Evolutionary conservation across 2,888 invertebrate genomes (phyloP), one percentile per base, ranked within the genome.

Genomic region (Dyspetes luteomarginatus): DNA sequence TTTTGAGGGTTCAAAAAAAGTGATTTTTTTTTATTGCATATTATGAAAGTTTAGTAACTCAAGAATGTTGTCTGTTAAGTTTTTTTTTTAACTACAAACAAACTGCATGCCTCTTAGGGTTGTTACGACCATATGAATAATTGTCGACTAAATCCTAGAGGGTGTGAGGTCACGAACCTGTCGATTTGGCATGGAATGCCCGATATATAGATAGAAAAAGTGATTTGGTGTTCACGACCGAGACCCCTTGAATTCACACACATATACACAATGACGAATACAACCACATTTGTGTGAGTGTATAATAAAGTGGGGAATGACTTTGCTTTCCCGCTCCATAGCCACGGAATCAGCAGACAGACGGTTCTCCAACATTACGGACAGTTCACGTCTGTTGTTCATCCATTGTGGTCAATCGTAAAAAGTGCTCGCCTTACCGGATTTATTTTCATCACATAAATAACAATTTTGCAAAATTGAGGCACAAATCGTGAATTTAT

Each of bases 281-380:
- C 15, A 48, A 15, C n/a, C 15, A 19, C 15, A 17, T 17, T 17
- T 4, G 19, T 5, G 4, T 17, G 17, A 48, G 48, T 48, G 5
- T 15, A 36, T 36, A 48, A 15, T 17, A 17, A 15, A 74, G 82
- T 75, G 73, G 78, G 73, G 84, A 55, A 58, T 52, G 19, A 48
- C 43, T 82, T 60, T 74, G 71, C 79, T 72, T 75, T 82, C 62
- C 65, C 65, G 75, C 58, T 76, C 50, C 62, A 64, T 55, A 64
- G n/a, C 22, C 55, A 64, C n/a, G 4, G 67, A 52, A 50, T 50
- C 52, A 12, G 43, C 52, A 22, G 41, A 24, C 60, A 15, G 26
- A 26, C 64, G 55, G 64, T 64, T 55, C 28, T 12, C 41, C 43
- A 26, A 45, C 73, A 73, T 62, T 52, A 64, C n/a, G 41, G 24